phyloP scores from a whole-genome alignment of 2,797 vertebrate species.

The Eulemur mongoz region DNA sequence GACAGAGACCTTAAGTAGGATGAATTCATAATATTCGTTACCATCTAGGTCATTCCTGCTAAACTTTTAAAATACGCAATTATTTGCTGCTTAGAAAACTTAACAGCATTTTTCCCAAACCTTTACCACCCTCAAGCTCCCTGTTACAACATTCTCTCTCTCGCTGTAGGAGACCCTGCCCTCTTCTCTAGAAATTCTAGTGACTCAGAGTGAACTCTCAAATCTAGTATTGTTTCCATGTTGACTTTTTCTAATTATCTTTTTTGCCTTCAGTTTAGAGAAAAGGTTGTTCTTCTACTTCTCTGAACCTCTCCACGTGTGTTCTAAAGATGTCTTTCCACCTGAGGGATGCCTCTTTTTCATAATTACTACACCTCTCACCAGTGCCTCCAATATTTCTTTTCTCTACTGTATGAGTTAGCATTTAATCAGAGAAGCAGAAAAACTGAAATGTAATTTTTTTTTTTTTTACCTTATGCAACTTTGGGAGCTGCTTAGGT shows the following conservation, averaged over 20 bases:
- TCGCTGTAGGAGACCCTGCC: not conserved
- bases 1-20: not conserved
- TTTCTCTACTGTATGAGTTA: not conserved
- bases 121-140: not conserved
- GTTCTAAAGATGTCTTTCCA: not conserved
- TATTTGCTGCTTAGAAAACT: not conserved
- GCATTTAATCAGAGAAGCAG: not conserved
- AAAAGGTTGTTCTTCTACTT: not conserved
- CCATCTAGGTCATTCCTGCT: not conserved
- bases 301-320: not conserved
- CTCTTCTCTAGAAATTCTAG: not conserved
- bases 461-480: not conserved
- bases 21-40: not conserved
- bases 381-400: not conserved
- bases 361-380: not conserved
- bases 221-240: not conserved
- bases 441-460: not conserved
- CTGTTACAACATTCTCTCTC: not conserved
- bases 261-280: not conserved
- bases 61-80: not conserved
- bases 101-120: not conserved
- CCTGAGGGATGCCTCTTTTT: not conserved
- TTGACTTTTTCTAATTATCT: not conserved
- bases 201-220: not conserved
- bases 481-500: not conserved